These are phyloP conservation scores for Nasonovia ribisnigri DNA, from an alignment of 2,888 invertebrate genomes.

Conservation along the genomic window DNA sequence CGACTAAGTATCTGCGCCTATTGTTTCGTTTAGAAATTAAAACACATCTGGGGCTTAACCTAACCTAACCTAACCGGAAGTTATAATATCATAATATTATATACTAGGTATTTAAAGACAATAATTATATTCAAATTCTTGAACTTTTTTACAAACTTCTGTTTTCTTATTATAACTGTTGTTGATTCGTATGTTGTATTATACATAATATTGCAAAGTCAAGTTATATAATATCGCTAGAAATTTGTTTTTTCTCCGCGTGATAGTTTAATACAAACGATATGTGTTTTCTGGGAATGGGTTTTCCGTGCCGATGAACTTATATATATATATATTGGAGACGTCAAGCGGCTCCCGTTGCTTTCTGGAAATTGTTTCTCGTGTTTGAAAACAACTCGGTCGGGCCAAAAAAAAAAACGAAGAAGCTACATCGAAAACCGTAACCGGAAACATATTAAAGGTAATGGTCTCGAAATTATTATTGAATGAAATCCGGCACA, in stretches of 20 bases:
- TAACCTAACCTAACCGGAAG: neutral
- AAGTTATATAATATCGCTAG: neutral
- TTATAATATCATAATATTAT: neutral
- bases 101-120: neutral
- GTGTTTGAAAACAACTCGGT: constrained; percentile 33
- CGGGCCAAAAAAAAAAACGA: neutral
- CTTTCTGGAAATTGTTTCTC: constrained; percentile 51
- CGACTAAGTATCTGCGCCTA: no score
- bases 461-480: constrained; percentile 65
- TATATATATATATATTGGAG: neutral
- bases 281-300: neutral
- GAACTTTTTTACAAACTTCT: no score
- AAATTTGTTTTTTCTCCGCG: neutral
- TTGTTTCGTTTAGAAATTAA: no score
- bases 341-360: neutral
- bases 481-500: constrained; percentile 65
- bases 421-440: constrained; percentile 54
- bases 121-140: no score
- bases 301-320: constrained; percentile 53
- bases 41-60: no score
- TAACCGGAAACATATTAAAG: constrained; percentile 65
- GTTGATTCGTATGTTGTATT: neutral
- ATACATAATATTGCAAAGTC: neutral
- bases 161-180: neutral
- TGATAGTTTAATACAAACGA: constrained; percentile 26